Base-by-base conservation (phyloP, 2,888 invertebrate species). In the Scaptodrosophila latifasciaeformis region DNA sequence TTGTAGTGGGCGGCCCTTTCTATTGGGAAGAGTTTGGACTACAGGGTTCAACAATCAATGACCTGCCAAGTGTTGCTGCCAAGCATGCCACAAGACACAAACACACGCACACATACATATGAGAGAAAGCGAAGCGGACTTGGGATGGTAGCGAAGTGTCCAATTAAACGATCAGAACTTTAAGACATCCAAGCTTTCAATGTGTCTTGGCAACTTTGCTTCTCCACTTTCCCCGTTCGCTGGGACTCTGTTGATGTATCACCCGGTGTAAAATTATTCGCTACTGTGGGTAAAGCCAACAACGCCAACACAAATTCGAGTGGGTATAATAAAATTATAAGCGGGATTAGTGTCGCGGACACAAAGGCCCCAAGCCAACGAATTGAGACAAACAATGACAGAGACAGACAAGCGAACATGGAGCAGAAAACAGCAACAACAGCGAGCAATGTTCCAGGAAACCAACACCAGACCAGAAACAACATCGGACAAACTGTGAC, bases 321-420 rank as follows among this genome's bases (percentile, higher is more conserved):
- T 27, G 61, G 48, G 56, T 57, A 62, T 61, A 63, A 80, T 64
- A 58, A 78, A 80, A 80, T 75, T 78, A 75, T 75, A 80, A 80
- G 79, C 74, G 67, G 81, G 75, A 70, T 80, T 80, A 75, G 72
- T 70, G 81, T 81, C 81, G 78, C 46, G 49, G 44, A 34, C 15
- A 59, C 64, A 70, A 67, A 60, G 65, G 43, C 52, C 18, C 55
- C n/a, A n/a, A 42, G 55, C 51, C 66, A 67, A 67, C 67, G 70
- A 60, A 72, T 69, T 65, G 68, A 68, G 72, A 72, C 80, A 72
- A 72, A 72, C 78, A 72, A 80, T 77, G 75, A 77, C 75, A 77
- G 12, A 21, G n/a, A 24, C 47, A 15, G 34, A n/a, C 7, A 17
- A 5, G 18, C 40, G n/a, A n/a, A n/a, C n/a, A n/a, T n/a, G n/a